These are phyloP conservation scores for Orientallactaga sibirica DNA, from an alignment of 2,797 vertebrate species.

Conservation along the genomic window DNA sequence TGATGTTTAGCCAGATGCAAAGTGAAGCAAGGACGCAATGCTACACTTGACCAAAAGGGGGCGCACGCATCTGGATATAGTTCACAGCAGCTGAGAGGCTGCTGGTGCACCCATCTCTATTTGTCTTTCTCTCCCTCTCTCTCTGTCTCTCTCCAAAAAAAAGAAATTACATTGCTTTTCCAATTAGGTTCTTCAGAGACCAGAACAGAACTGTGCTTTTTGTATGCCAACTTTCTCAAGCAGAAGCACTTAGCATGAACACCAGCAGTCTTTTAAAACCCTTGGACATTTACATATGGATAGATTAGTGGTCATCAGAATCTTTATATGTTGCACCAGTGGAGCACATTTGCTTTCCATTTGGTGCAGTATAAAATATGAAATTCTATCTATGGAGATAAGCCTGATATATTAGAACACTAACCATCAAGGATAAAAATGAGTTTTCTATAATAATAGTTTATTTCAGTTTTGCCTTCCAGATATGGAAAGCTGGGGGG, in stretches of 20 bases:
- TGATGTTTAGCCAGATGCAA: too few species aligned
- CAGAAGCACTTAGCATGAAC: background rate
- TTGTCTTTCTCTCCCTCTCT: too few species aligned
- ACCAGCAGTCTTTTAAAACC: background rate
- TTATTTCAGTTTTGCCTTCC: constrained; percentile 22
- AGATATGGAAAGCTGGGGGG: constrained; percentile 6
- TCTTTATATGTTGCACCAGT: constrained; percentile 28
- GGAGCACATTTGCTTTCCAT: constrained; percentile 47
- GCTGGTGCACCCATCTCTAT: too few species aligned
- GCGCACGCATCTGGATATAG: too few species aligned
- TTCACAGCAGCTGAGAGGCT: too few species aligned
- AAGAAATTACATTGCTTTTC: background rate
- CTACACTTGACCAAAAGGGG: too few species aligned
- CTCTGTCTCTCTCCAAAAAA: too few species aligned
- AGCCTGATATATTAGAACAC: constrained; percentile 5
- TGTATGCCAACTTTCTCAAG: background rate
- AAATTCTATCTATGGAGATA: background rate
- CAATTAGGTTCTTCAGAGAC: background rate
- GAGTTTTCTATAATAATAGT: background rate
- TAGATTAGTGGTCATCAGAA: background rate
- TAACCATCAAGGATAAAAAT: background rate
- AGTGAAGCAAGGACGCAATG: too few species aligned
- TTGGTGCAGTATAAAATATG: constrained; percentile 4
- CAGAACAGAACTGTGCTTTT: background rate
- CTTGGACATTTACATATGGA: constrained; percentile 25